These are phyloP conservation scores for Caenorhabditis briggsae DNA, from an alignment of 1,140 invertebrate genomes.

Conservation along the genomic window DNA sequence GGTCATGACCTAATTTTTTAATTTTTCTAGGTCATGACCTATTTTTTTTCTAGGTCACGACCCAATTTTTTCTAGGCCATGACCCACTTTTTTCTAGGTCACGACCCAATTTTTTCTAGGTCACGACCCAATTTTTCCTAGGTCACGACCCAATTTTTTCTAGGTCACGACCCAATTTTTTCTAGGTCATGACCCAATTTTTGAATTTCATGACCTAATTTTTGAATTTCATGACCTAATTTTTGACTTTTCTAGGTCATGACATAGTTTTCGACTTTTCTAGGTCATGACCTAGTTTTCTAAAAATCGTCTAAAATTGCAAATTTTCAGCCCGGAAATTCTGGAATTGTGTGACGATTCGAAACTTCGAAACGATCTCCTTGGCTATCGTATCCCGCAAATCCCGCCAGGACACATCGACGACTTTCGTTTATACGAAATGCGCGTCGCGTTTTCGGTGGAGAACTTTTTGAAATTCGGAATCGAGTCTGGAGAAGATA, in stretches of 20 bases:
- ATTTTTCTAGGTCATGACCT: no score
- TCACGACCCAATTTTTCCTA: no score
- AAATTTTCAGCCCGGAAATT: not conserved
- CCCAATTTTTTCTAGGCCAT: no score
- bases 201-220: not conserved
- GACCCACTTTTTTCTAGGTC: no score
- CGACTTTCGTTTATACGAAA: not conserved
- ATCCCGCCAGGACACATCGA: not conserved
- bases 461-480: slow-evolving; percentile 26
- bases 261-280: no score
- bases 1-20: no score
- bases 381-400: not conserved
- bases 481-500: not conserved
- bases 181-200: no score
- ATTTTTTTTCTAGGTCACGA: no score
- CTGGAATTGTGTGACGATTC: not conserved
- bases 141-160: no score
- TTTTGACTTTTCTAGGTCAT: not conserved
- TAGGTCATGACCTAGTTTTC: no score
- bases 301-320: not conserved
- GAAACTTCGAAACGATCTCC: not conserved
- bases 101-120: no score
- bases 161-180: no score
- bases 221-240: not conserved
- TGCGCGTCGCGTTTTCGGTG: not conserved